These are phyloP conservation scores for Cyclina sinensis DNA, from an alignment of 1,140 invertebrate species.

Conservation along the genomic window DNA sequence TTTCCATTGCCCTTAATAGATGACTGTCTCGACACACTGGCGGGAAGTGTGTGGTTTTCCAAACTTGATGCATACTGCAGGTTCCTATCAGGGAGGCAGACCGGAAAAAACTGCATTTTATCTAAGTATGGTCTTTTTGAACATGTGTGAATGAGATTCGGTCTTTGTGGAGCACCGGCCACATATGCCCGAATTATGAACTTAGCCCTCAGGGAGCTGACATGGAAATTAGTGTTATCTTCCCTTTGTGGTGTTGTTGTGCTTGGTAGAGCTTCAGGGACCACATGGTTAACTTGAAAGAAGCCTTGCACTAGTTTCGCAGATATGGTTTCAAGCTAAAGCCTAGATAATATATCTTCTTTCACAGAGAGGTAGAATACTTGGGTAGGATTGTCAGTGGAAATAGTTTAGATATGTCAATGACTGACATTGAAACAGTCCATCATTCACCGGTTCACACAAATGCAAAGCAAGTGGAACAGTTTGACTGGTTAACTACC, in stretches of 20 bases:
- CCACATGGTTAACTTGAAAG: slow-evolving; percentile 24
- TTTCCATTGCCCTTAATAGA: slow-evolving; percentile 80
- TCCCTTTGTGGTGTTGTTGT: slow-evolving; percentile 73
- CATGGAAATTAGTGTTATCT: slow-evolving; percentile 55
- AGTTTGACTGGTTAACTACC: slow-evolving; percentile 9
- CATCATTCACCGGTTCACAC: not conserved
- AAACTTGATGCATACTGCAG: slow-evolving; percentile 25
- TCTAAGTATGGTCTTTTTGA: slow-evolving; percentile 41
- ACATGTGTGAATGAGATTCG: slow-evolving; percentile 50
- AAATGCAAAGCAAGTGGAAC: not conserved
- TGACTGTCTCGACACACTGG: slow-evolving; percentile 70
- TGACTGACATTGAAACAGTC: slow-evolving; percentile 2
- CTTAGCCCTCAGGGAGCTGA: slow-evolving; percentile 46
- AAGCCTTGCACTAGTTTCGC: slow-evolving; percentile 44
- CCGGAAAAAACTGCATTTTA: not conserved
- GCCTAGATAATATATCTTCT: slow-evolving; percentile 63
- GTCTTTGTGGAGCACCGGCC: slow-evolving; percentile 52
- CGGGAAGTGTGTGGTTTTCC: slow-evolving; percentile 51
- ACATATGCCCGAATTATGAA: slow-evolving; percentile 54
- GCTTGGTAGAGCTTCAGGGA: slow-evolving; percentile 27
- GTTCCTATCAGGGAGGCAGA: not conserved
- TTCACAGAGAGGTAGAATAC: too few relatives aligned
- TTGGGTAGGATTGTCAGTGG: slow-evolving; percentile 46
- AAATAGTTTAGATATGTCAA: not conserved
- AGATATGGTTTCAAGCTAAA: slow-evolving; percentile 63